These are phyloP conservation scores for Tympanuchus pallidicinctus DNA, from an alignment of 2,113 vertebrate species.

Conservation along the genomic window DNA sequence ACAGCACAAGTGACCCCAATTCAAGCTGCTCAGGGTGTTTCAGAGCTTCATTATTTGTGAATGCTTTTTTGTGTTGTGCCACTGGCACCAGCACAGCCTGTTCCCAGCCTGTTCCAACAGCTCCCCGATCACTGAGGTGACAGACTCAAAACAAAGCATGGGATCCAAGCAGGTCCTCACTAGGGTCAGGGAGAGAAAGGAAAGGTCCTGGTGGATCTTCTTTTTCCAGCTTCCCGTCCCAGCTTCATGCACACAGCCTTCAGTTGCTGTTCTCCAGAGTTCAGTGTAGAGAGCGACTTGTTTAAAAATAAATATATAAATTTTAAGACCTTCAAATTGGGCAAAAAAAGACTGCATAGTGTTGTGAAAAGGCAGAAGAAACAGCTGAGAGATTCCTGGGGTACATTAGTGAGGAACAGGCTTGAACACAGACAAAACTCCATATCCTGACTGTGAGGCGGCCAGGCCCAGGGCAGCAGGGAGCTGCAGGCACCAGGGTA, in stretches of 20 bases:
- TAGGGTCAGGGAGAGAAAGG: constrained; percentile 5
- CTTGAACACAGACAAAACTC: constrained; percentile 15
- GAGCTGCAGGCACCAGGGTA: neutral
- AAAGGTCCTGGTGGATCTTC: neutral
- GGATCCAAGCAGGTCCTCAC: neutral
- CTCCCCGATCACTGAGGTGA: constrained; percentile 23
- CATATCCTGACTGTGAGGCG: neutral
- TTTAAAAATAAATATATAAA: neutral
- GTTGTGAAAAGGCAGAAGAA: neutral
- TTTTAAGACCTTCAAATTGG: neutral
- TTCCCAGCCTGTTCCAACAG: constrained; percentile 68
- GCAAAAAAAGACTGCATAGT: neutral
- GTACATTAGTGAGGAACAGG: constrained; percentile 12
- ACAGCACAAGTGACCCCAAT: constrained; percentile 39
- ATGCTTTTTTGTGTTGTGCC: constrained; percentile 48
- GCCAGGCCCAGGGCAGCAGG: neutral
- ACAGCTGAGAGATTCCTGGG: neutral
- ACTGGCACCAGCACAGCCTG: constrained; percentile 61
- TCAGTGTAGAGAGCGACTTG: neutral
- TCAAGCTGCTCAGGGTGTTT: constrained; percentile 53
- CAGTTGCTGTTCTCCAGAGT: neutral
- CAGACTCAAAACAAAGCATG: neutral
- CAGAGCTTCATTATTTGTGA: constrained; percentile 64
- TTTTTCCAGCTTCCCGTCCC: neutral
- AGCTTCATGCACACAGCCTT: neutral